A percentile compares a stretch with the other conserved stretches of the same genome.
phyloP scores from a whole-genome alignment of 2,888 invertebrate genomes.

The Coleophora flavipennella region DNA sequence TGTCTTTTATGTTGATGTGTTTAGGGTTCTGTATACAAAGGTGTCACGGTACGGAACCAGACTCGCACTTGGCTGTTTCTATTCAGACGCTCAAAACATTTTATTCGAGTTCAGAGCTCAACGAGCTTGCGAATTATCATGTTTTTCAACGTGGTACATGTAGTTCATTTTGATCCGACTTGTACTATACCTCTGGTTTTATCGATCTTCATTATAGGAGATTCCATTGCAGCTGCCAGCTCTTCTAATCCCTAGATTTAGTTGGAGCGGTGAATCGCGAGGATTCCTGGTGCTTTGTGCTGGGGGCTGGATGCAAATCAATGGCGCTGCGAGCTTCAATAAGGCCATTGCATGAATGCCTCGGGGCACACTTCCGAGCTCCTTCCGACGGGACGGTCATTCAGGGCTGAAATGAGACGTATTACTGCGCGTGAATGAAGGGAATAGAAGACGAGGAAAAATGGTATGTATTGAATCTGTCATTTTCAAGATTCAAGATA shows the following conservation, averaged over 20 bases:
- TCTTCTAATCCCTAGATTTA: constrained; percentile 42
- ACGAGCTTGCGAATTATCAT: background rate
- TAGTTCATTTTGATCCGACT: too few species aligned
- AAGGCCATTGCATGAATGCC: constrained; percentile 41
- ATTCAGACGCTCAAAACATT: too few species aligned
- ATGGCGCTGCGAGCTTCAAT: constrained; percentile 36
- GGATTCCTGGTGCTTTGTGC: constrained; percentile 44
- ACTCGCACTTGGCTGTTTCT: too few species aligned
- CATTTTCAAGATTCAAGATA: too few species aligned
- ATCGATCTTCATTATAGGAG: constrained; percentile 24
- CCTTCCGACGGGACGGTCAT: background rate
- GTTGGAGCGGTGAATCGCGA: constrained; percentile 42
- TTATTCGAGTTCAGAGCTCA: background rate
- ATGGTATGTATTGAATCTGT: too few species aligned
- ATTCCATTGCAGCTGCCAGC: constrained; percentile 30
- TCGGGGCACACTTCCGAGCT: constrained; percentile 8
- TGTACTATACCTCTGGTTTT: too few species aligned
- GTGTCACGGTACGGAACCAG: too few species aligned
- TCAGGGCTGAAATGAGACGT: background rate
- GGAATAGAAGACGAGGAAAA: background rate
- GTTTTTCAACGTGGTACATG: background rate
- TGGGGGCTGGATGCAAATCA: constrained; percentile 49
- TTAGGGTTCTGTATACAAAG: too few species aligned
- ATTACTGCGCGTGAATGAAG: constrained; percentile 10
- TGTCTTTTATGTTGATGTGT: too few species aligned